phyloP scores from a whole-genome alignment of 2,888 invertebrate species.

The Leptinotarsa juncta region DNA sequence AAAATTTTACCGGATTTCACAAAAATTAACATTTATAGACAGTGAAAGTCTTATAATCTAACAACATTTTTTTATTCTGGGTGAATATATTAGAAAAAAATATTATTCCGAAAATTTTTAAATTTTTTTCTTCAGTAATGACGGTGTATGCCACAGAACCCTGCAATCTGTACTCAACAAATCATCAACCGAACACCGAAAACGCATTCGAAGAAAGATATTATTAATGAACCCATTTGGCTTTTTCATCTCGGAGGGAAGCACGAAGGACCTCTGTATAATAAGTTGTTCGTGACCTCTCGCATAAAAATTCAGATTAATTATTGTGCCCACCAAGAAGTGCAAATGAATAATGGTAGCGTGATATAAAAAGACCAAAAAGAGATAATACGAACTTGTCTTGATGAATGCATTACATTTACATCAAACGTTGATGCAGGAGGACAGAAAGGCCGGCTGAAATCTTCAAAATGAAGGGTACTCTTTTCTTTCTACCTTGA shows the following conservation, averaged over 20 bases:
- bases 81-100: too few relatives aligned
- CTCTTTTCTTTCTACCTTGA: background rate
- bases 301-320: slow-evolving; percentile 36
- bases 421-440: slow-evolving; percentile 21
- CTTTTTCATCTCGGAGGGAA: slow-evolving; percentile 15
- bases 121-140: too few relatives aligned
- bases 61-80: too few relatives aligned
- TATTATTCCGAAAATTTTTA: too few relatives aligned
- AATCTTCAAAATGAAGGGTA: background rate
- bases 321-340: slow-evolving; percentile 39
- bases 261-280: slow-evolving; percentile 28
- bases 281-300: slow-evolving; percentile 26
- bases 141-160: background rate
- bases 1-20: too few relatives aligned
- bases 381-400: slow-evolving; percentile 24
- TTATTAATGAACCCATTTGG: slow-evolving; percentile 24
- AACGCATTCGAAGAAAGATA: slow-evolving; percentile 23
- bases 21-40: too few relatives aligned
- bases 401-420: slow-evolving; percentile 23
- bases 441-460: slow-evolving; percentile 12
- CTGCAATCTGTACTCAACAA: background rate
- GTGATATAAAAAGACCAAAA: slow-evolving; percentile 29
- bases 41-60: too few relatives aligned
- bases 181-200: slow-evolving; percentile 5
- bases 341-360: slow-evolving; percentile 38